Conservation (phyloP, 2,888 invertebrate species). For the Fabriciana adippe region DNA sequence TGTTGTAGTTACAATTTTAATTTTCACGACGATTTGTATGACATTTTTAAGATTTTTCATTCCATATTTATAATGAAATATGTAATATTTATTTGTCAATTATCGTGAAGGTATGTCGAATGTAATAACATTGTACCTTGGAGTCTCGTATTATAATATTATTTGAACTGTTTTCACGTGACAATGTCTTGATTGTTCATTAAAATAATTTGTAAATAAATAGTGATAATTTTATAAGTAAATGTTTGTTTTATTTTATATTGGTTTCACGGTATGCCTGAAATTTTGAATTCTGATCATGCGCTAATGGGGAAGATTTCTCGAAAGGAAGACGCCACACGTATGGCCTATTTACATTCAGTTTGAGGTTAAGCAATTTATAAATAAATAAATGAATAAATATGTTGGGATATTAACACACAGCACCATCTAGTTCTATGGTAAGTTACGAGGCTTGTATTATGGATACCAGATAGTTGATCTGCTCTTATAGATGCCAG, state of each 20-base stretch:
- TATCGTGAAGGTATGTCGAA: slow-evolving; percentile 10
- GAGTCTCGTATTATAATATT: slow-evolving; percentile 27
- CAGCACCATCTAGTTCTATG: too few relatives aligned
- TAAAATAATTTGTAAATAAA: slow-evolving; percentile 60
- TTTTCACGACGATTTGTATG: slow-evolving; percentile 17
- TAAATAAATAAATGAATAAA: too few relatives aligned
- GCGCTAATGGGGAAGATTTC: too few relatives aligned
- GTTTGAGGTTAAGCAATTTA: too few relatives aligned
- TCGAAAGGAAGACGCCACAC: too few relatives aligned
- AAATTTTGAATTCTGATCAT: too few relatives aligned
- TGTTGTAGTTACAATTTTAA: slow-evolving; percentile 18
- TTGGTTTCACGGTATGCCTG: too few relatives aligned
- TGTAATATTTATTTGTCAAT: slow-evolving; percentile 28
- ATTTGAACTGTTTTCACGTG: slow-evolving; percentile 38
- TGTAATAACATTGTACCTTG: slow-evolving; percentile 9
- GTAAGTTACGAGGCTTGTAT: too few relatives aligned
- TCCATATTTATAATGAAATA: slow-evolving; percentile 24
- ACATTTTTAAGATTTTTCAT: slow-evolving; percentile 28
- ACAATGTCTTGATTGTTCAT: slow-evolving; percentile 37
- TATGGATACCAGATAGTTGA: too few relatives aligned
- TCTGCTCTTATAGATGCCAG: too few relatives aligned
- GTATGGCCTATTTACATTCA: too few relatives aligned
- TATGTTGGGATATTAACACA: too few relatives aligned
- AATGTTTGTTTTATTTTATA: slow-evolving; percentile 31
- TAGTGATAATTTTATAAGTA: slow-evolving; percentile 45